Evolutionary conservation across 1,140 invertebrate genomes (phyloP).

Genomic region (Panulirus ornatus): DNA sequence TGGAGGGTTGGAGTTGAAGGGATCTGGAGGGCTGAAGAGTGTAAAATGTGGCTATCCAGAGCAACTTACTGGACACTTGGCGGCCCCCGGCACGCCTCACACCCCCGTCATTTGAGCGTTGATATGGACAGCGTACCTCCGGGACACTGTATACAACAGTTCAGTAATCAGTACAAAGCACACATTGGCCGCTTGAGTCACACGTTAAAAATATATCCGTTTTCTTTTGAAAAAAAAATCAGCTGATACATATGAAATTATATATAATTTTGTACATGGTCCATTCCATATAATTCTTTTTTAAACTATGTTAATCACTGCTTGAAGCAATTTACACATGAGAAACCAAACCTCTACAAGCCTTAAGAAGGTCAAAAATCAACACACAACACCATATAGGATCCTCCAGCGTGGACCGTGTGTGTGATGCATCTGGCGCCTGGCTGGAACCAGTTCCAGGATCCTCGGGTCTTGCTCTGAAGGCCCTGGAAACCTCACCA

Average conservation of each 20-base stretch:
- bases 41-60: too few relatives aligned
- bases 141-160: slow-evolving; percentile 10
- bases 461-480: neutral
- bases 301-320: neutral
- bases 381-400: neutral
- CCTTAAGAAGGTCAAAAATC: neutral
- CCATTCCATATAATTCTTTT: neutral
- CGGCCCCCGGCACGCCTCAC: neutral
- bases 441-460: neutral
- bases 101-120: slow-evolving; percentile 27
- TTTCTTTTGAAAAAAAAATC: slow-evolving; percentile 1
- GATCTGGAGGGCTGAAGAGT: neutral
- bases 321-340: slow-evolving; percentile 28
- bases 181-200: slow-evolving; percentile 37
- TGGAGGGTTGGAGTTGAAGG: neutral
- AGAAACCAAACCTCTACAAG: neutral
- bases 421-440: neutral
- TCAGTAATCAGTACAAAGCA: neutral
- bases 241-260: slow-evolving; percentile 22
- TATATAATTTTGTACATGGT: slow-evolving; percentile 36
- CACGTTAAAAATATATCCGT: slow-evolving; percentile 31
- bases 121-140: slow-evolving; percentile 20
- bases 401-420: neutral
- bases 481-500: neutral
- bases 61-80: too few relatives aligned